Conservation (phyloP, 2,888 invertebrate species). For the Osmoderma eremita region DNA sequence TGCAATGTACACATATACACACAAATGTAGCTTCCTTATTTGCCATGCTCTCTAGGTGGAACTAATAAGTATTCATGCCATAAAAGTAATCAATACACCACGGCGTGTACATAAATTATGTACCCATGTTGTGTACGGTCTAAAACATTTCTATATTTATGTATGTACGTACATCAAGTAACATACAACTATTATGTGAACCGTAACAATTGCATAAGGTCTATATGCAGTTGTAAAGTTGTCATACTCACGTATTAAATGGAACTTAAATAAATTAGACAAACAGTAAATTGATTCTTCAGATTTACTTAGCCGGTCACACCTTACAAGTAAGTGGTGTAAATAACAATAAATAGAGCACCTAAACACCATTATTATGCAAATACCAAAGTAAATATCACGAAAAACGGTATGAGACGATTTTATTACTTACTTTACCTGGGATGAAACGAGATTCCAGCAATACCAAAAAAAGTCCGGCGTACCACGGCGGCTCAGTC, state of each 20-base stretch:
- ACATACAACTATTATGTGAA: constrained; percentile 26
- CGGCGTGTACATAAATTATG: constrained; percentile 40
- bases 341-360: not conserved
- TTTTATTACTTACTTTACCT: no score
- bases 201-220: constrained; percentile 32
- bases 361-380: not conserved
- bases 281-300: constrained; percentile 30
- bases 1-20: constrained; percentile 43
- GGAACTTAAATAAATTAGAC: constrained; percentile 7
- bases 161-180: constrained; percentile 25
- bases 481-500: constrained; percentile 10
- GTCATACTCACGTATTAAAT: constrained; percentile 13
- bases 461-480: constrained; percentile 1
- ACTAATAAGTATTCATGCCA: constrained; percentile 47
- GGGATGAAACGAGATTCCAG: not conserved
- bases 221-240: constrained; percentile 9
- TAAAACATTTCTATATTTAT: constrained; percentile 25
- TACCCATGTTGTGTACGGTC: constrained; percentile 28
- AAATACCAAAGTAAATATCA: no score
- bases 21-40: constrained; percentile 47
- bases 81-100: constrained; percentile 43
- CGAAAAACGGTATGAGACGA: no score
- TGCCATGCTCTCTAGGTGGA: constrained; percentile 44
- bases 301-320: constrained; percentile 13
- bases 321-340: constrained; percentile 28